A percentile compares a stretch with the other conserved stretches of the same genome.
Conservation (phyloP, 2,888 invertebrate species). For the Strigamia crassipes region DNA sequence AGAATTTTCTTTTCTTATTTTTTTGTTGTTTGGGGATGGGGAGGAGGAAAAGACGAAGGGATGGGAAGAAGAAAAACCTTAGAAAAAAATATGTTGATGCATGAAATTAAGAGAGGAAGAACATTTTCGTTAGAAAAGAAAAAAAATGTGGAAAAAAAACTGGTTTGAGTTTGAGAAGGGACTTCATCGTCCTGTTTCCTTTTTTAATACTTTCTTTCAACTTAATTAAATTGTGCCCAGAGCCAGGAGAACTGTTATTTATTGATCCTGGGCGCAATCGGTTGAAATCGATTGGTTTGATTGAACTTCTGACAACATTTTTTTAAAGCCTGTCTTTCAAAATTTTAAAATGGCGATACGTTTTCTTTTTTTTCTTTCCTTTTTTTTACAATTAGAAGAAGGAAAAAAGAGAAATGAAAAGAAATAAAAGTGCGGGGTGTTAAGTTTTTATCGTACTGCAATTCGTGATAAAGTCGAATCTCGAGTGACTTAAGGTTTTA, state of each 20-base stretch:
- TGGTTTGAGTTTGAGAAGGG: slow-evolving; percentile 2
- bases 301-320: background rate
- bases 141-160: background rate
- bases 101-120: background rate
- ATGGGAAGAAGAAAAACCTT: background rate
- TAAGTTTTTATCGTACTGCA: background rate
- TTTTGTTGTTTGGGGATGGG: background rate
- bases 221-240: slow-evolving; percentile 16
- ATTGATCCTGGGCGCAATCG: slow-evolving; percentile 21
- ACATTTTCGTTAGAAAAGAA: background rate
- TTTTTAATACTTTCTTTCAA: background rate
- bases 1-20: background rate
- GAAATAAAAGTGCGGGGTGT: background rate
- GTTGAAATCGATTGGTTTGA: slow-evolving; percentile 12
- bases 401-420: background rate
- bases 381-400: background rate
- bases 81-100: background rate
- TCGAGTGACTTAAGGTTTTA: background rate
- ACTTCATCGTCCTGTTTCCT: background rate
- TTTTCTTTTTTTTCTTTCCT: slow-evolving; percentile 13
- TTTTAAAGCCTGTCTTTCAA: background rate
- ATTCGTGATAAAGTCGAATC: background rate
- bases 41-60: background rate
- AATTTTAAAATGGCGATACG: background rate
- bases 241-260: slow-evolving; percentile 10